These are phyloP conservation scores for Brachyalestes nurse DNA, from an alignment of 2,797 vertebrate species.

Conservation along the genomic window DNA sequence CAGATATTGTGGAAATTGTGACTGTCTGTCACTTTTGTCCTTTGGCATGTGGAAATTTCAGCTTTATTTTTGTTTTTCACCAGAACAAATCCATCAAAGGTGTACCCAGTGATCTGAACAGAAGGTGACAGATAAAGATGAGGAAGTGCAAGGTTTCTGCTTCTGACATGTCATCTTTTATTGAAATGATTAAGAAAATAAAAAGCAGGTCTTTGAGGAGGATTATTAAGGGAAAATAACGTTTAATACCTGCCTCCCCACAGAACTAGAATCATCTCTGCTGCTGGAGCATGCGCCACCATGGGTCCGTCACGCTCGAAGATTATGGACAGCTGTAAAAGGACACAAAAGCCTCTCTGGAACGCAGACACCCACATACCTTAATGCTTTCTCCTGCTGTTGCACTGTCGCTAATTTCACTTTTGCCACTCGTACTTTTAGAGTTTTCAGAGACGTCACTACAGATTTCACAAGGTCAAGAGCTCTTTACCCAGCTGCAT, in stretches of 20 bases:
- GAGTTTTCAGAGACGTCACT: conserved; percentile 9
- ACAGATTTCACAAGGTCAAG: not conserved
- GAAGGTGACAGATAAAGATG: conserved; percentile 70
- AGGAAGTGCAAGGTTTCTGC: conserved; percentile 25
- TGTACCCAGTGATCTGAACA: conserved; percentile 57
- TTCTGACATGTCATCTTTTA: not conserved
- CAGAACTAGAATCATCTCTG: conserved; percentile 30
- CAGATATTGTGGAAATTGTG: no score
- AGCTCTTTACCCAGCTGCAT: not conserved
- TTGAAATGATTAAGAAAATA: not conserved
- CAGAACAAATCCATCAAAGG: conserved; percentile 79
- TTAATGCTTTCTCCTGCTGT: conserved; percentile 67
- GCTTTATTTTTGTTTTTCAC: not conserved
- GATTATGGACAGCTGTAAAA: conserved; percentile 58
- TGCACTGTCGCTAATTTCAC: conserved; percentile 51
- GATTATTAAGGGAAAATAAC: not conserved
- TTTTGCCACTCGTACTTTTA: conserved; percentile 30
- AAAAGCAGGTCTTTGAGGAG: not conserved
- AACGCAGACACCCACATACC: conserved; percentile 67
- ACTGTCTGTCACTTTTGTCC: not conserved
- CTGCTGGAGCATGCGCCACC: conserved; percentile 11
- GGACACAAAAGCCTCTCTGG: conserved; percentile 57
- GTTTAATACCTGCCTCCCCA: not conserved
- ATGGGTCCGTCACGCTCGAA: conserved; percentile 51
- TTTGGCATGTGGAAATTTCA: not conserved